phyloP scores from a whole-genome alignment of 1,140 invertebrate genomes.

The Drosophila gunungcola region DNA sequence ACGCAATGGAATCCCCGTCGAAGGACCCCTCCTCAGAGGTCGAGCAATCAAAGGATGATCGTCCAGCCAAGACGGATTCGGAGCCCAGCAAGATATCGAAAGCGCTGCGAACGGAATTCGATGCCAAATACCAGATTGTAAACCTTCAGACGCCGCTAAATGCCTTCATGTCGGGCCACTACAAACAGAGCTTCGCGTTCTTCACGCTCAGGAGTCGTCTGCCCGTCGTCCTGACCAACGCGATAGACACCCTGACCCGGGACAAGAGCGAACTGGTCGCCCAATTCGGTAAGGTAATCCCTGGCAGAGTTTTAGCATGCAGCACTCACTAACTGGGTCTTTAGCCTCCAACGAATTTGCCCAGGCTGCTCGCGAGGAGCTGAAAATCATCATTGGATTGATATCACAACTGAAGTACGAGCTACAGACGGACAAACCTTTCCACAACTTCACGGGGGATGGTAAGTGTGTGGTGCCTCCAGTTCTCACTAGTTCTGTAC shows the following conservation, averaged over 20 bases:
- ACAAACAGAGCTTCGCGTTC: constrained; percentile 92
- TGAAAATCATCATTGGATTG: constrained; percentile 91
- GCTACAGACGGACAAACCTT: constrained; percentile 94
- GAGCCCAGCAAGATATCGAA: constrained; percentile 9
- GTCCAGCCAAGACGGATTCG: not conserved
- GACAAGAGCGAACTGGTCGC: constrained; percentile 89
- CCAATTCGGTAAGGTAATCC: constrained; percentile 88
- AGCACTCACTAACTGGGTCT: not conserved
- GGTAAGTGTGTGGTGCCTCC: constrained; percentile 35
- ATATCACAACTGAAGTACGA: constrained; percentile 96
- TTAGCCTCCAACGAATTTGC: constrained; percentile 35
- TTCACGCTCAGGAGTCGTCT: constrained; percentile 93
- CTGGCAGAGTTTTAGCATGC: not conserved
- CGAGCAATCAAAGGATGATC: constrained; percentile 1
- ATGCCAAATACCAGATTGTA: constrained; percentile 79
- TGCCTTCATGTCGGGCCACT: constrained; percentile 66
- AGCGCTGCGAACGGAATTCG: constrained; percentile 65
- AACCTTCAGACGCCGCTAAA: constrained; percentile 65
- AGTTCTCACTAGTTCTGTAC: not conserved
- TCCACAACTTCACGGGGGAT: constrained; percentile 86
- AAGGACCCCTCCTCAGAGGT: not conserved
- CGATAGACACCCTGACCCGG: constrained; percentile 93
- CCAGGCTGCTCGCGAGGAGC: constrained; percentile 88
- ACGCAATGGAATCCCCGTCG: constrained; percentile 17
- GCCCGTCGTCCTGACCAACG: constrained; percentile 95